phyloP scores from a whole-genome alignment of 2,888 invertebrate species.

The Eudemis profundana region DNA sequence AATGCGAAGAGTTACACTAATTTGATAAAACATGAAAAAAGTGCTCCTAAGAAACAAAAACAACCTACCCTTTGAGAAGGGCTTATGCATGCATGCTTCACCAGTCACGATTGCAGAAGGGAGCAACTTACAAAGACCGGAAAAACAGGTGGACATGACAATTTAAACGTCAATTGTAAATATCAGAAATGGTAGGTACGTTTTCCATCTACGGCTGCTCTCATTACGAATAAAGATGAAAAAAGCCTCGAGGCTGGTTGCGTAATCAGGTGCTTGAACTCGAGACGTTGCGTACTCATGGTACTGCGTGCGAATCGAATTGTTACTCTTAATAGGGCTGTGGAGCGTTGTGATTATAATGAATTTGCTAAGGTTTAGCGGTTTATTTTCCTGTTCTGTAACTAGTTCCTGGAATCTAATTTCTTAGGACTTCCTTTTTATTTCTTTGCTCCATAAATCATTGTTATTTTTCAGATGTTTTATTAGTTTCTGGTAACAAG shows the following conservation, averaged over 20 bases:
- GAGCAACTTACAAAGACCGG: conserved; percentile 2
- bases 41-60: not conserved
- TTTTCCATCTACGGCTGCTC: conserved; percentile 54
- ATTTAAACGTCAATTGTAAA: conserved; percentile 14
- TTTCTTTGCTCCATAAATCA: not conserved
- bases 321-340: conserved; percentile 50
- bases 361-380: conserved; percentile 1
- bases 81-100: conserved; percentile 26
- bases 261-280: conserved; percentile 73
- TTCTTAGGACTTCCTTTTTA: not conserved
- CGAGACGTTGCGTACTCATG: conserved; percentile 54
- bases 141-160: conserved; percentile 9
- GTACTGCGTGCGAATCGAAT: conserved; percentile 68
- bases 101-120: conserved; percentile 4
- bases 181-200: conserved; percentile 46
- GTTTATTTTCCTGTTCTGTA: conserved; percentile 3
- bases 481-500: too few relatives aligned
- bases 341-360: conserved; percentile 10
- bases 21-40: not conserved
- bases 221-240: conserved; percentile 57
- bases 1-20: too few relatives aligned
- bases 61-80: not conserved
- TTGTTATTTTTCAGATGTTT: not conserved
- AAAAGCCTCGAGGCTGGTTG: conserved; percentile 59
- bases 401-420: conserved; percentile 1